Evolutionary conservation across 2,888 invertebrate species (phyloP), one percentile per base, ranked within the genome.

Genomic region (Ornithoptera alexandrae): DNA sequence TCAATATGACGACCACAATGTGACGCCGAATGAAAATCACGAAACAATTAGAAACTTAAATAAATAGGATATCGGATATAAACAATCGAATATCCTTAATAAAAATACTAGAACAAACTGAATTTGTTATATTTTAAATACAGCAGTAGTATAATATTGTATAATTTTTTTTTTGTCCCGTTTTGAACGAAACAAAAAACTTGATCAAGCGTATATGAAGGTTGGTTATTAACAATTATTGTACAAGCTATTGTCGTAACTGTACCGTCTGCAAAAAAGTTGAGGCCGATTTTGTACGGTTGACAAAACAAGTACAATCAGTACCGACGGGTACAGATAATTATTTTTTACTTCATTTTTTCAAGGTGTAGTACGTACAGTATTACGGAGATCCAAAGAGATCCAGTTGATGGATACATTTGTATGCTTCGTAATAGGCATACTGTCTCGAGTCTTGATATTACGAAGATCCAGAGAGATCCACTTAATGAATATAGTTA

Each of bases 251-350:
- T 67, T 61, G 53, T 68, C 53, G 50, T 50, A 68, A 67, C 20
- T 53, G 63, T 59, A 68, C 63, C 7, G 60, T 46, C 68, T 20
- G 64, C 50, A 64, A 68, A 68, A 68, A 68, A 60, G 68, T 68
- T 68, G 68, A 59, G 68, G 60, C 64, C 68, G 67, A 8, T 46
- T 18, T 30, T 10, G 39, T 60, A 53, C 60, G 64, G 64, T 64
- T 68, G 64, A 64, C 60, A 62, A 58, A 46, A 42, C 67, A 42
- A 57, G 62, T 68, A 68, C 62, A 68, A 68, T 62, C 15, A 12
- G 42, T 18, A 20, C 39, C 24, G 42, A 22, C 46, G 10, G 24
- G 30, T 50, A 65, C 58, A 50, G 64, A 65, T n/a, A 46, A 4
- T 30, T 18, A 20, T 58, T 56, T 36, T 65, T n/a, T 36, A 65